A percentile compares a stretch with the other conserved stretches of the same genome.
Conservation (phyloP, 2,797 vertebrate genomes). For the Podarcis lilfordi region DNA sequence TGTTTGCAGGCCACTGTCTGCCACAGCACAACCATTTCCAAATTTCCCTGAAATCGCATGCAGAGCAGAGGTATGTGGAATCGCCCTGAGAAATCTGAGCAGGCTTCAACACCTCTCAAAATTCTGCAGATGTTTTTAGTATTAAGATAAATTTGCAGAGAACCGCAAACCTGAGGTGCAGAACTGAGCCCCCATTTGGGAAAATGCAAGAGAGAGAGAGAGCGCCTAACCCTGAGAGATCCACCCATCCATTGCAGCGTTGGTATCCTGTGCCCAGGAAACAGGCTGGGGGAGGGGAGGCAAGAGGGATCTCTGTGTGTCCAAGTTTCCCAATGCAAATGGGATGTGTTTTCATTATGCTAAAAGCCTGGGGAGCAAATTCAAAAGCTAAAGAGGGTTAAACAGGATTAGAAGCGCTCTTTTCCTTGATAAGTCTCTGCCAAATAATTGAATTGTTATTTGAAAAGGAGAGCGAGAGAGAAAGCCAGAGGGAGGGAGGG, state of each 20-base stretch:
- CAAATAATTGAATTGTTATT: slow-evolving; percentile 16
- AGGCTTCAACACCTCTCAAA: background rate
- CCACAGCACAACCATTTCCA: background rate
- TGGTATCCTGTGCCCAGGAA: too few relatives aligned
- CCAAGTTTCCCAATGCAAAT: background rate
- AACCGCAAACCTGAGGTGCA: too few relatives aligned
- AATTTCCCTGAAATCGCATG: background rate
- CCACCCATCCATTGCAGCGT: too few relatives aligned
- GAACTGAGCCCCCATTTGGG: too few relatives aligned
- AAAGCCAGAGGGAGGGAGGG: background rate
- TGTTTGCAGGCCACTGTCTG: background rate
- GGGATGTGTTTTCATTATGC: slow-evolving; percentile 19
- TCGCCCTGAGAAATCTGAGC: background rate
- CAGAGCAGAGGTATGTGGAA: background rate
- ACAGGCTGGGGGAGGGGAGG: too few relatives aligned
- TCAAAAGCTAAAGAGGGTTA: slow-evolving; percentile 22
- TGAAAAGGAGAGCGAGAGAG: background rate
- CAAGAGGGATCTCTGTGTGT: too few relatives aligned
- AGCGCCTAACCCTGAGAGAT: too few relatives aligned
- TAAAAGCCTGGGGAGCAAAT: slow-evolving; percentile 29
- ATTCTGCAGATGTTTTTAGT: background rate
- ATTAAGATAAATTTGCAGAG: too few relatives aligned
- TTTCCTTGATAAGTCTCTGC: background rate
- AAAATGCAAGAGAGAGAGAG: too few relatives aligned
- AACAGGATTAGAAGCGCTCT: slow-evolving; percentile 25